A percentile compares a stretch with the other conserved stretches of the same genome.
Evolutionary conservation across 2,888 invertebrate species (phyloP).

Genomic region (Clistopyga incitator): DNA sequence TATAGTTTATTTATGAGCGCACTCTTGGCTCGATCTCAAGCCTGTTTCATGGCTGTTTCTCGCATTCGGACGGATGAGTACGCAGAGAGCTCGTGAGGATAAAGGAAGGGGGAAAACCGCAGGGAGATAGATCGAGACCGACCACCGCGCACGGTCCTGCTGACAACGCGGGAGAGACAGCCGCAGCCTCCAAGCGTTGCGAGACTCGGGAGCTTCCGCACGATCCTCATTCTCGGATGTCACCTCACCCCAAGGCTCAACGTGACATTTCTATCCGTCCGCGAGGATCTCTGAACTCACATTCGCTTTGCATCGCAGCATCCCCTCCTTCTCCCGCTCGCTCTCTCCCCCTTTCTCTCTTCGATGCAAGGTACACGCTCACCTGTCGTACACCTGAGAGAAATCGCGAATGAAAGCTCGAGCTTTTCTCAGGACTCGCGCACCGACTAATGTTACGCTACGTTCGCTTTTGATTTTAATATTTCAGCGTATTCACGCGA

Average conservation of each 20-base stretch:
- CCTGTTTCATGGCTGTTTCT: conserved; percentile 41
- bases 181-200: conserved; percentile 46
- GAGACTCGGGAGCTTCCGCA: conserved; percentile 48
- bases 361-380: background rate
- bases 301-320: conserved; percentile 45
- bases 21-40: conserved; percentile 8
- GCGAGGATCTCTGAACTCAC: conserved; percentile 53
- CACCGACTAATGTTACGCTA: background rate
- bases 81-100: conserved; percentile 28
- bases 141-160: conserved; percentile 54
- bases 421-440: conserved; percentile 2
- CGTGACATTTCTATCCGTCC: conserved; percentile 64
- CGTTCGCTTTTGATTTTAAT: conserved; percentile 34
- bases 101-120: conserved; percentile 17
- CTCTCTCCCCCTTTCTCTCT: background rate
- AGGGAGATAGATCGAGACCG: conserved; percentile 56
- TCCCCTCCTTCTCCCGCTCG: background rate
- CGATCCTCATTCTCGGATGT: conserved; percentile 15
- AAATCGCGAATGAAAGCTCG: background rate
- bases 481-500: conserved; percentile 16
- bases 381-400: background rate
- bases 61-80: conserved; percentile 44
- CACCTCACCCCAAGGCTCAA: conserved; percentile 43
- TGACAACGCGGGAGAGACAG: conserved; percentile 56
- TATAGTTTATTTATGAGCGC: too few species aligned